A percentile compares a stretch with the other conserved stretches of the same genome.
These are phyloP conservation scores for Crotalus viridis DNA, from an alignment of 2,113 vertebrate species.

Conservation along the genomic window DNA sequence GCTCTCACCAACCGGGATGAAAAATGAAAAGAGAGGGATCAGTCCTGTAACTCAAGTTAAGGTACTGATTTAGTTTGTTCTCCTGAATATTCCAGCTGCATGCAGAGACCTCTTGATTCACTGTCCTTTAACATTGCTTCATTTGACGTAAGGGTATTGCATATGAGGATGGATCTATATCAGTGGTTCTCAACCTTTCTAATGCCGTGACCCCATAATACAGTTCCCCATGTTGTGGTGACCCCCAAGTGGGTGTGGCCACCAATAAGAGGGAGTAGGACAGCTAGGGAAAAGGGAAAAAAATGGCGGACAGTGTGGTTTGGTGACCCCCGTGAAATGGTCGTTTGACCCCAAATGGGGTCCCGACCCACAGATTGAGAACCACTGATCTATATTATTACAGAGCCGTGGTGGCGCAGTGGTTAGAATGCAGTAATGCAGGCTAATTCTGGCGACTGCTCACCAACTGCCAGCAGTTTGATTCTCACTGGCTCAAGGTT, in stretches of 20 bases:
- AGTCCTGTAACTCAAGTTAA: slow-evolving; percentile 96
- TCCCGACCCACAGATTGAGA: too few species aligned
- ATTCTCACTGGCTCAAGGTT: not conserved
- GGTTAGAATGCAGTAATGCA: not conserved
- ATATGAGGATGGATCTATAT: not conserved
- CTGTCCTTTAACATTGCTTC: not conserved
- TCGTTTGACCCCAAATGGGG: too few species aligned
- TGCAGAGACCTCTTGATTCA: not conserved
- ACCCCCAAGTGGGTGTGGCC: too few species aligned
- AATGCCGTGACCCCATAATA: too few species aligned
- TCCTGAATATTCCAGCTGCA: not conserved
- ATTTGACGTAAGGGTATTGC: not conserved
- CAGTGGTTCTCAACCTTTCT: too few species aligned
- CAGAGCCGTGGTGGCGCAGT: not conserved
- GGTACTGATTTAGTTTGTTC: slow-evolving; percentile 69
- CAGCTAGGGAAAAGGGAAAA: too few species aligned
- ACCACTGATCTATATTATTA: not conserved
- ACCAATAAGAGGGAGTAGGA: too few species aligned
- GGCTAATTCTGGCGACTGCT: not conserved
- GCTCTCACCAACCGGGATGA: slow-evolving; percentile 93
- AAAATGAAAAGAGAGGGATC: slow-evolving; percentile 97
- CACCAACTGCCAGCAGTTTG: not conserved
- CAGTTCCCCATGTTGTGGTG: too few species aligned
- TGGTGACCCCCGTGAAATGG: too few species aligned
- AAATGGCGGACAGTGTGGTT: too few species aligned